Evolutionary conservation across 2,113 vertebrate genomes (phyloP).

Genomic region (Halcyon malimbica): DNA sequence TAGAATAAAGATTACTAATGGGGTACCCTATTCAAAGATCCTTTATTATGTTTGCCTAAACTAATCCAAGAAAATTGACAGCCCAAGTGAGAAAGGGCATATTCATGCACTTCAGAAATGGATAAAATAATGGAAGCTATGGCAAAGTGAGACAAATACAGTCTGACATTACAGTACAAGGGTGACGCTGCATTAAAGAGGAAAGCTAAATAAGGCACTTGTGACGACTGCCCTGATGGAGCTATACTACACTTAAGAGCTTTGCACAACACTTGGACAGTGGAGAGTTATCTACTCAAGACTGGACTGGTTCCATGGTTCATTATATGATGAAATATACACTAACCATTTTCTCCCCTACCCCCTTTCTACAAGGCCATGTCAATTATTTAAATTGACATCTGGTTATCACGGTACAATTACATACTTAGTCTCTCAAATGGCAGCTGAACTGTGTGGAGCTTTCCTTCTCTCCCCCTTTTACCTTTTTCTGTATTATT

Average conservation of each 20-base stretch:
- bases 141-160: neutral
- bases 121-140: neutral
- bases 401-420: neutral
- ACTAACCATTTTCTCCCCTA: neutral
- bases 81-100: neutral
- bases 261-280: neutral
- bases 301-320: neutral
- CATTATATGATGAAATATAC: neutral
- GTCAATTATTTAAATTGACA: neutral
- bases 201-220: neutral
- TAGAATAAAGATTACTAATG: neutral
- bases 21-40: neutral
- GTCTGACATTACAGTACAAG: neutral
- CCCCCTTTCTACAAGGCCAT: neutral
- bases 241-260: rapidly evolving
- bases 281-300: neutral
- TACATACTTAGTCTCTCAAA: neutral
- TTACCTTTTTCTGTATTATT: neutral
- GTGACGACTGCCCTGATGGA: neutral
- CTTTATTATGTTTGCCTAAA: neutral
- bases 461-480: neutral
- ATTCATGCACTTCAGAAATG: neutral
- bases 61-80: neutral
- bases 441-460: neutral
- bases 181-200: neutral